Evolutionary conservation across 2,797 vertebrate species (phyloP), one percentile per base, ranked within the genome.

Genomic region (Mycteria americana): DNA sequence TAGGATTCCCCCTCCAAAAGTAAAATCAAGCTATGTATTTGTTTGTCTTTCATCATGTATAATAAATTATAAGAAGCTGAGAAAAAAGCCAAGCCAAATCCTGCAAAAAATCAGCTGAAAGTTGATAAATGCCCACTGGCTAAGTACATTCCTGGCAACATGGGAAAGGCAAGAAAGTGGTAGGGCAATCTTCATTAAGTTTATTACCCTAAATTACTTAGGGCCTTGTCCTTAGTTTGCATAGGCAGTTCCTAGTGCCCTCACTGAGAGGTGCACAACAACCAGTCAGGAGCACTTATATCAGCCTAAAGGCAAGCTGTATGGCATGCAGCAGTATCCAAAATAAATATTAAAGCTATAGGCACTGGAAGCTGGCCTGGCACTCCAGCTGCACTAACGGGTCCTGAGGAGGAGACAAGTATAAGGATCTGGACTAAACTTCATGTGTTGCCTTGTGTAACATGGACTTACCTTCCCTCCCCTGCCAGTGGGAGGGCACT

Each of bases 51-150:
- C 75, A 84, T 89, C 43, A 43, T 27, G 69, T 83, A 77, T 72
- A 93, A 93, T 79, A 86, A 93, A 91, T 80, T 89, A 86, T 39
- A 74, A 68, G 87, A 92, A 93, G 50, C 75, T 87, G 97, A 97
- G 68, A 85, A 75, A 84, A 45, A 50, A 77, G 2, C 30, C n/a
- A 64, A 92, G 83, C 85, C 77, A 92, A 94, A 87, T 72, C 45
- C 46, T 24, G 14, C 30, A 50, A 84, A 94, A 94, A 74, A 39
- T 23, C 11, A 15, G 16, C 88, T 60, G 45, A 21, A 93, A 74
- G 33, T 24, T 92, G 48, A 82, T 28, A 59, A 84, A 75, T 79
- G 31, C 64, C 77, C 33, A 72, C 57, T 92, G 89, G 80, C 56
- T 73, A 85, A 94, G 64, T 72, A 79, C 11, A 15, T 79, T 91